Conservation (phyloP, 2,888 invertebrate species). For the Zygogramma bicolorata region DNA sequence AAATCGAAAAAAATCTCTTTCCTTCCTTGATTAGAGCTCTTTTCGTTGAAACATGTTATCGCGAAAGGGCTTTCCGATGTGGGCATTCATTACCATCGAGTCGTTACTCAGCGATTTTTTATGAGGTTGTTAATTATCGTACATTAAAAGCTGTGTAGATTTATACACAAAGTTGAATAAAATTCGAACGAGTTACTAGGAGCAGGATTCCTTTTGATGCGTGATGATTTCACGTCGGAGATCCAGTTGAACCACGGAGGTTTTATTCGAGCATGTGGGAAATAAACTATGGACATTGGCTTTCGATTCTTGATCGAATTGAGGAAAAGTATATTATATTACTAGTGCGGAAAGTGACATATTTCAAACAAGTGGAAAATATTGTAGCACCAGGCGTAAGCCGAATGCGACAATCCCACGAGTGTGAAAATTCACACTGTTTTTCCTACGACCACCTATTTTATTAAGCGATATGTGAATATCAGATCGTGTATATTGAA, state of each 20-base stretch:
- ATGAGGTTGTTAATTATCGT: constrained; percentile 32
- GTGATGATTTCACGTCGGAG: neutral
- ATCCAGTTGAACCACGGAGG: neutral
- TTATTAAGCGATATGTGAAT: too few relatives aligned
- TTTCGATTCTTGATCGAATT: too few relatives aligned
- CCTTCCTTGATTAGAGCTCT: neutral
- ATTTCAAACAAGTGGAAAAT: too few relatives aligned
- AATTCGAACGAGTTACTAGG: neutral
- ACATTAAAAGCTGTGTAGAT: constrained; percentile 19
- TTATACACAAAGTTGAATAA: neutral
- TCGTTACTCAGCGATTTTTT: constrained; percentile 25
- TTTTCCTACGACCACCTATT: too few relatives aligned
- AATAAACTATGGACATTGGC: too few relatives aligned
- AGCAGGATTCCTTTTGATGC: neutral
- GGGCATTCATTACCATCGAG: constrained; percentile 25
- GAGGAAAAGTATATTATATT: too few relatives aligned
- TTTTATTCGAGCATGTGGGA: neutral
- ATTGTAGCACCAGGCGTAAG: too few relatives aligned
- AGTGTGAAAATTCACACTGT: too few relatives aligned
- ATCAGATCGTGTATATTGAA: too few relatives aligned
- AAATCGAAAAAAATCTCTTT: neutral
- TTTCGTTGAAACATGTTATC: constrained; percentile 23
- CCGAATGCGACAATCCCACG: too few relatives aligned
- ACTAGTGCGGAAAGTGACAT: too few relatives aligned
- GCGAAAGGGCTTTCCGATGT: constrained; percentile 21